Evolutionary conservation across 2,113 vertebrate species (phyloP).

Genomic region (Lamprotornis superbus): DNA sequence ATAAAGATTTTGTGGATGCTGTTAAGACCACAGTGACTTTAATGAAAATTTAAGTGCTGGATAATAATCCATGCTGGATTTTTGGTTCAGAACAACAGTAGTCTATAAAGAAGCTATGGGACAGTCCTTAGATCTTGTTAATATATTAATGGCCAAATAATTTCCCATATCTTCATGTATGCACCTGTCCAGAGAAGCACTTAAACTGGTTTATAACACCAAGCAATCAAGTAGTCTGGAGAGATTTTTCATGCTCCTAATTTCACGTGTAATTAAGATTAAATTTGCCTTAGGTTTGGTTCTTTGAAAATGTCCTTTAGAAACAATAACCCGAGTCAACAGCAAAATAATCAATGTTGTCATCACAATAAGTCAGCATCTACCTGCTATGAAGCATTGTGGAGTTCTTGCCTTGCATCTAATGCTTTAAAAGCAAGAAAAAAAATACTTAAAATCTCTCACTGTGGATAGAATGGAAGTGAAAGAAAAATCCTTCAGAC

Average conservation of each 20-base stretch:
- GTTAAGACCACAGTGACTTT: neutral
- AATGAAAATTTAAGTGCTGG: neutral
- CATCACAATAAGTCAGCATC: neutral
- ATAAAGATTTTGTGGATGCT: neutral
- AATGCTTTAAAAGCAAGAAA: neutral
- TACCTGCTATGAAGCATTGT: neutral
- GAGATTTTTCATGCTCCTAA: neutral
- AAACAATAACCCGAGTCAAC: neutral
- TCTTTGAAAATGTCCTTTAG: neutral
- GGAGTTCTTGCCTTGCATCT: neutral
- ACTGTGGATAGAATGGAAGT: neutral
- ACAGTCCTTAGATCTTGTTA: neutral
- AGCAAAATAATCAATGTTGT: neutral
- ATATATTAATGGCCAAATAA: neutral
- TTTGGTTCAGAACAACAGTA: neutral
- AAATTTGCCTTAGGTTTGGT: neutral
- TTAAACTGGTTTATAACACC: neutral
- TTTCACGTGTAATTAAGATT: neutral
- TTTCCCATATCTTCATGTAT: neutral
- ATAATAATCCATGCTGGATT: neutral
- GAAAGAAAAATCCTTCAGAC: neutral
- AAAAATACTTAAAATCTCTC: neutral
- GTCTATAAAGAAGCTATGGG: neutral
- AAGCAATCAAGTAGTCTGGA: neutral
- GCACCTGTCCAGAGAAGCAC: neutral